Evolutionary conservation across 2,888 invertebrate species (phyloP).

Genomic region (Anodontia alba): DNA sequence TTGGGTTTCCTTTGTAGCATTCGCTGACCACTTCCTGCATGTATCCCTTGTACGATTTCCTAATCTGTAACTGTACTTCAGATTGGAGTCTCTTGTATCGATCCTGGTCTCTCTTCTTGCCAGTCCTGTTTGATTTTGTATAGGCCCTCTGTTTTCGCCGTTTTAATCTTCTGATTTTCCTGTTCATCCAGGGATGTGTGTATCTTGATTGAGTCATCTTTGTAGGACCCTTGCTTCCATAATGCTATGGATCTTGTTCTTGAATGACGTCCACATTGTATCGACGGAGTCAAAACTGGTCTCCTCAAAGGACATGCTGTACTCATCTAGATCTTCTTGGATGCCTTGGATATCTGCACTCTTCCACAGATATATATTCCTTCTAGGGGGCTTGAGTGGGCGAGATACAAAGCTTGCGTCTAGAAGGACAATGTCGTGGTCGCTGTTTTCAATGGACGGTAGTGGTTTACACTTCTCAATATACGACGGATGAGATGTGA

Average conservation of each 20-base stretch:
- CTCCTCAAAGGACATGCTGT: not conserved
- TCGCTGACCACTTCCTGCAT: not conserved
- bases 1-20: not conserved
- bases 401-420: not conserved
- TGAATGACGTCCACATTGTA: not conserved
- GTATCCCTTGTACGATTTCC: not conserved
- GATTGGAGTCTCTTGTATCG: slow-evolving; percentile 11
- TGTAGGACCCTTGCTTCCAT: not conserved
- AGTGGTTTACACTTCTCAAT: too few species aligned
- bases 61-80: slow-evolving; percentile 6
- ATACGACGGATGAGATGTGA: too few species aligned
- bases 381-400: slow-evolving; percentile 3
- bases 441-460: too few species aligned
- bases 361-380: not conserved
- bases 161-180: not conserved
- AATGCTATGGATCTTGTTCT: not conserved
- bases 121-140: too few species aligned
- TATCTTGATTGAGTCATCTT: slow-evolving; percentile 13
- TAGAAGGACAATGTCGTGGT: slow-evolving; percentile 9
- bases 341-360: not conserved
- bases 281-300: not conserved
- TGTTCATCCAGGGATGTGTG: slow-evolving; percentile 22
- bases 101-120: slow-evolving; percentile 16
- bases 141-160: slow-evolving; percentile 2
- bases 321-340: not conserved